Evolutionary conservation across 2,888 invertebrate species (phyloP).

Genomic region (Latheticus oryzae): DNA sequence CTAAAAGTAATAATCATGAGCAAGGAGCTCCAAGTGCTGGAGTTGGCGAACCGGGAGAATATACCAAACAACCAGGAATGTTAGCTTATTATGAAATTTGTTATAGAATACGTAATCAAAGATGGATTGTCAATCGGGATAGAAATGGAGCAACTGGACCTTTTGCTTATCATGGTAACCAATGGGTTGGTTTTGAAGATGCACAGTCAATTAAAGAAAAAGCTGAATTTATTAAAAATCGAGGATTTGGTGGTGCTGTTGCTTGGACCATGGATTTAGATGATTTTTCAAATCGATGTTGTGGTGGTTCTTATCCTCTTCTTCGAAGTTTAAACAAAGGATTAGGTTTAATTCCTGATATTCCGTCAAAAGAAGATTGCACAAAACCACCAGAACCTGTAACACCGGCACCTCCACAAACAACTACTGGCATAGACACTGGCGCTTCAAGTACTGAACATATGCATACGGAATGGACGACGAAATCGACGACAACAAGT

Average conservation of each 20-base stretch:
- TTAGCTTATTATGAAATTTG: constrained; percentile 89
- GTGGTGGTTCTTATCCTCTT: constrained; percentile 81
- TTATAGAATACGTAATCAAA: constrained; percentile 74
- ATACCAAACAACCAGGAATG: constrained; percentile 89
- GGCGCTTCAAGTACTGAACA: constrained; percentile 60
- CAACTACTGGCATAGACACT: constrained; percentile 76
- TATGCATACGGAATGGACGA: constrained; percentile 41
- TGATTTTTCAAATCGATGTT: constrained; percentile 88
- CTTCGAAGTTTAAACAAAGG: constrained; percentile 82
- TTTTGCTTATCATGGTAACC: constrained; percentile 81
- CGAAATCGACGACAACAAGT: constrained; percentile 58
- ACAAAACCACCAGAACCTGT: constrained; percentile 77
- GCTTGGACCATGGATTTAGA: constrained; percentile 92
- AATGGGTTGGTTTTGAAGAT: constrained; percentile 94
- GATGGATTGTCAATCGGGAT: constrained; percentile 75
- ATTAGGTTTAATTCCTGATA: constrained; percentile 71
- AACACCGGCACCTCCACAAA: constrained; percentile 81
- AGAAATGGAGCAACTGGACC: constrained; percentile 74
- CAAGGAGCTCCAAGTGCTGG: constrained; percentile 77
- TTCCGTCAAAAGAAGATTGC: constrained; percentile 72
- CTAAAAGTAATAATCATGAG: constrained; percentile 61
- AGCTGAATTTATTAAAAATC: constrained; percentile 77
- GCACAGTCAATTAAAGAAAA: constrained; percentile 80
- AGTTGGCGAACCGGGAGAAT: constrained; percentile 83
- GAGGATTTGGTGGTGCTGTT: constrained; percentile 83